Evolutionary conservation across 2,888 invertebrate species (phyloP).

Genomic region (Sclerodermus sp.): DNA sequence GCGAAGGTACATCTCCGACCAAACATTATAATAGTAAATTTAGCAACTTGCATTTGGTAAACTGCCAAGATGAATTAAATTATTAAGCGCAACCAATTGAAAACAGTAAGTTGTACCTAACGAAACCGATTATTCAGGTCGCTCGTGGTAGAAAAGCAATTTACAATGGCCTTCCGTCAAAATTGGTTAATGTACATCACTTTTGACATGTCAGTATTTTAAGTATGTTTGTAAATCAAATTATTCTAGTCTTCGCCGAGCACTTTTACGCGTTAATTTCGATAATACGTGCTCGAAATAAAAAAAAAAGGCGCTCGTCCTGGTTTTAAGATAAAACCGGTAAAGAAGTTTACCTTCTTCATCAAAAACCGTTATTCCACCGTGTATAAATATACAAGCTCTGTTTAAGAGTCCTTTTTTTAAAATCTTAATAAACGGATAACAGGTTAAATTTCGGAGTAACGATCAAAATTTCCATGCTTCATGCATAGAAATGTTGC

Average conservation of each 20-base stretch:
- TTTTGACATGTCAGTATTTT: constrained; percentile 52
- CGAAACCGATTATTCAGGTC: constrained; percentile 11
- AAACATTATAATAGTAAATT: constrained; percentile 47
- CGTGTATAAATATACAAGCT: constrained; percentile 12
- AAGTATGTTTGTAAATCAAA: constrained; percentile 56
- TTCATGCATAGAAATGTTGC: constrained; percentile 22
- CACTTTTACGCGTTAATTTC: constrained; percentile 40
- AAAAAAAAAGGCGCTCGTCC: constrained; percentile 18
- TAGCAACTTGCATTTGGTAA: constrained; percentile 51
- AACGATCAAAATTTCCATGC: constrained; percentile 22
- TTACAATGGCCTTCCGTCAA: constrained; percentile 46
- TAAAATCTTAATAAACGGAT: constrained; percentile 4
- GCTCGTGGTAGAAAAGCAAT: constrained; percentile 32
- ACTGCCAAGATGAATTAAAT: constrained; percentile 46
- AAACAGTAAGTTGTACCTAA: constrained; percentile 16
- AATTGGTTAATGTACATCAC: constrained; percentile 44
- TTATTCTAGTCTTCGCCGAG: constrained; percentile 55
- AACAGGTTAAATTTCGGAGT: not conserved
- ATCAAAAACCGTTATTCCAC: constrained; percentile 14
- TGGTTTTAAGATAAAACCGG: constrained; percentile 12
- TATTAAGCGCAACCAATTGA: constrained; percentile 20
- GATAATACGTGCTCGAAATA: constrained; percentile 26
- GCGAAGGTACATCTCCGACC: constrained; percentile 43
- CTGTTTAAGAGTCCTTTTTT: constrained; percentile 13
- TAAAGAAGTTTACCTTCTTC: constrained; percentile 15